A percentile compares a stretch with the other conserved stretches of the same genome.
Evolutionary conservation across 2,888 invertebrate species (phyloP).

Genomic region (Orthosia gracilis): DNA sequence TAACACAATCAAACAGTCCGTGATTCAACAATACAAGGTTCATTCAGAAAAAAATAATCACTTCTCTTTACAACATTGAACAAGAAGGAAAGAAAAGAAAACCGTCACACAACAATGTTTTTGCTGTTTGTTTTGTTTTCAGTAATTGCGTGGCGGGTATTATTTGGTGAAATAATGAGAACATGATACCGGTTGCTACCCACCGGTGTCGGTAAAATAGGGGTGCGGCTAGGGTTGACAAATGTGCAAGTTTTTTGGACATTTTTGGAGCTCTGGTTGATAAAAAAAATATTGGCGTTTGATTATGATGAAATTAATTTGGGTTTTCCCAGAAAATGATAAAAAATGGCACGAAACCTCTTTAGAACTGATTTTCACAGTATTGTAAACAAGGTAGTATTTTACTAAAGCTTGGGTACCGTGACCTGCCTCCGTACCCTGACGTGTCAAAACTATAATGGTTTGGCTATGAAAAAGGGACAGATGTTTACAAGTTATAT

Average conservation of each 20-base stretch:
- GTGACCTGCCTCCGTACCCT: no score
- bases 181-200: slow-evolving; percentile 22
- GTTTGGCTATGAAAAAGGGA: no score
- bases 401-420: no score
- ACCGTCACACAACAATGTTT: background rate
- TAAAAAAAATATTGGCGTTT: background rate
- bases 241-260: background rate
- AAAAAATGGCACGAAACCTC: no score
- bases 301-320: background rate
- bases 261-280: background rate
- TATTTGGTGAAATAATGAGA: slow-evolving; percentile 30
- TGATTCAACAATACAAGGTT: background rate
- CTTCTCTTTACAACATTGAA: background rate
- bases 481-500: no score
- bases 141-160: slow-evolving; percentile 28
- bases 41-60: slow-evolving; percentile 8
- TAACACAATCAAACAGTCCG: background rate
- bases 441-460: no score
- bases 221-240: slow-evolving; percentile 10
- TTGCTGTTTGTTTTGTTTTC: slow-evolving; percentile 21
- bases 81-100: background rate
- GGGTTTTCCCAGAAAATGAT: no score
- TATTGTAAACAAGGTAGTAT: no score
- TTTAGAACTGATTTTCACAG: background rate
- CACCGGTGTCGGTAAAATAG: background rate